Base-by-base conservation (phyloP, 2,888 invertebrate species). In the Cheilosia soror region DNA sequence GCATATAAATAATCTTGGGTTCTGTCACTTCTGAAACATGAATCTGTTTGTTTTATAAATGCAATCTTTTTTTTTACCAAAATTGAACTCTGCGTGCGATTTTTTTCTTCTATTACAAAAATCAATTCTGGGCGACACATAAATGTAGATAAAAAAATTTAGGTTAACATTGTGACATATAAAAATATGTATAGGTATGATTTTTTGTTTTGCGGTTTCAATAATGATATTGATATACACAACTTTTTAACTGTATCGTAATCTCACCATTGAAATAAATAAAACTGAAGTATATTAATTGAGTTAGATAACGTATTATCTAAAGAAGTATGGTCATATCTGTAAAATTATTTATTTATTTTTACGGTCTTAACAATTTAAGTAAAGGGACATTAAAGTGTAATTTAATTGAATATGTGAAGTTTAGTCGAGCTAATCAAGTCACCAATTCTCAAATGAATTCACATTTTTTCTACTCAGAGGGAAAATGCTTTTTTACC, bases 201-300 rank as follows among this genome's bases (percentile, higher is more conserved):
- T 58, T 58, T 40, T 58, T 58, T 40, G 13, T 40, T 33, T 58
- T 40, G 25, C 13, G 40, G 58, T 33, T 58, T 58, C 25, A 11
- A 11, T 15, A 9, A 15, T 6, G n/a, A 29, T 29, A 55, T 0
- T 13, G n/a, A 33, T 37, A 15, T 15, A 44, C n/a, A 6, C 5
- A 37, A 37, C 11, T 37, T 37, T 44, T n/a, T 13, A 2, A 6
- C 42, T 44, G 5, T 5, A 15, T 6, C 15, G 15, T n/a, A 15
- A n/a, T 44, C 15, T 13, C n/a, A 5, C 44, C 5, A 5, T 15
- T 44, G 5, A 44, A 5, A 44, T 2, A 44, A 44, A 6, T 6
- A 44, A 44, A 5, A 44, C 5, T 44, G 6, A 44, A 44, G 44
- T 15, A 4, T 44, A 15, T n/a, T 15, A 44, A 15, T 44, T 44